These are phyloP conservation scores for Aphelenchoides fujianensis DNA, from an alignment of 1,140 invertebrate species.

Conservation along the genomic window DNA sequence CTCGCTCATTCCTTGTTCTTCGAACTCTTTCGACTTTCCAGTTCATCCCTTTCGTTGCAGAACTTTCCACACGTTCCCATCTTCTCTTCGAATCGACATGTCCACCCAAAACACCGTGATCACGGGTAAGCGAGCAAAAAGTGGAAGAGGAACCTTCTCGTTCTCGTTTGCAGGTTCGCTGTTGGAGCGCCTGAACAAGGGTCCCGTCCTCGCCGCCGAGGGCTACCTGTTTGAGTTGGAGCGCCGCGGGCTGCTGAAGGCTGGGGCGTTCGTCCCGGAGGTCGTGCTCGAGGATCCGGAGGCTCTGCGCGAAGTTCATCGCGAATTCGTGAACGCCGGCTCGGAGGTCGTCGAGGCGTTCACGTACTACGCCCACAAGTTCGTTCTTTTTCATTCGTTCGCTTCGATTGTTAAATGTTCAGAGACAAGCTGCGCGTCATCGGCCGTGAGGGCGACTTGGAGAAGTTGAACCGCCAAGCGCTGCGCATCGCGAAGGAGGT, in stretches of 20 bases:
- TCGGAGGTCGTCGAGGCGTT: constrained; percentile 60
- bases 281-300: constrained; percentile 40
- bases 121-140: not conserved
- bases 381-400: no score
- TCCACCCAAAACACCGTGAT: not conserved
- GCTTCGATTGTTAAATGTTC: no score
- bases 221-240: constrained; percentile 61
- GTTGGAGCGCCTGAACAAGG: constrained; percentile 63
- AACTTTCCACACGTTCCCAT: no score
- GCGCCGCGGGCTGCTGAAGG: constrained; percentile 50
- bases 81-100: no score
- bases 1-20: not conserved
- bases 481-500: constrained; percentile 59
- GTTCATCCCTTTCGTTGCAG: no score
- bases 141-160: constrained; percentile 1
- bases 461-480: constrained; percentile 51
- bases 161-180: constrained; percentile 50
- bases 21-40: not conserved
- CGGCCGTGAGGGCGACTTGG: constrained; percentile 56
- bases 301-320: constrained; percentile 24
- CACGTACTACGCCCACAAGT: constrained; percentile 61
- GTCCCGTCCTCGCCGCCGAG: constrained; percentile 48
- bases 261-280: constrained; percentile 55
- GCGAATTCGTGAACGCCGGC: constrained; percentile 56
- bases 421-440: constrained; percentile 52